phyloP scores from a whole-genome alignment of 2,113 vertebrate species.

The Notechis scutatus region DNA sequence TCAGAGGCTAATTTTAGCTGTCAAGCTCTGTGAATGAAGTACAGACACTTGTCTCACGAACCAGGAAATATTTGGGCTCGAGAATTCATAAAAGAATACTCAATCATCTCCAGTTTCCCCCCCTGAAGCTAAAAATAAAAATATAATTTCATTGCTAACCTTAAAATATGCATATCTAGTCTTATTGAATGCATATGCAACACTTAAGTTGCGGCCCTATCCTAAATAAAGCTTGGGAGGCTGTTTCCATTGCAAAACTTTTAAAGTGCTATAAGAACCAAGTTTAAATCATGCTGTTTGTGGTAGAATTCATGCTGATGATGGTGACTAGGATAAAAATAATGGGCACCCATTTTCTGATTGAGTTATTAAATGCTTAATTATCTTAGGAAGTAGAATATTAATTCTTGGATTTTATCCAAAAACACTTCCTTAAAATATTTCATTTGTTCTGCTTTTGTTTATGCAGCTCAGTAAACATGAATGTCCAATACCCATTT shows the following conservation, averaged over 20 bases:
- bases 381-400: conserved; percentile 29
- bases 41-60: not conserved
- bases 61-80: not conserved
- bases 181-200: not conserved
- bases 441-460: conserved; percentile 5
- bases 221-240: not conserved
- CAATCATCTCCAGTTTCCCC: not conserved
- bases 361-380: conserved; percentile 18
- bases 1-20: not conserved
- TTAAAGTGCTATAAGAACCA: conserved; percentile 8
- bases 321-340: conserved; percentile 5
- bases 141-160: not conserved
- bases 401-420: conserved; percentile 14
- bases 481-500: not conserved
- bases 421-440: conserved; percentile 1
- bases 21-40: not conserved
- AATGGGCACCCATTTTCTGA: conserved; percentile 37
- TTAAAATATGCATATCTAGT: not conserved
- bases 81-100: not conserved
- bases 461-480: not conserved
- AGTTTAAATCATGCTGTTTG: conserved; percentile 12
- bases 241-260: conserved; percentile 1
- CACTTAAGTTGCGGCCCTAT: not conserved
- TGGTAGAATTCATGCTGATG: not conserved
- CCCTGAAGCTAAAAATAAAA: not conserved